A percentile compares a stretch with the other conserved stretches of the same genome.
Evolutionary conservation across 2,888 invertebrate species (phyloP).

Genomic region (Aplocera efformata): DNA sequence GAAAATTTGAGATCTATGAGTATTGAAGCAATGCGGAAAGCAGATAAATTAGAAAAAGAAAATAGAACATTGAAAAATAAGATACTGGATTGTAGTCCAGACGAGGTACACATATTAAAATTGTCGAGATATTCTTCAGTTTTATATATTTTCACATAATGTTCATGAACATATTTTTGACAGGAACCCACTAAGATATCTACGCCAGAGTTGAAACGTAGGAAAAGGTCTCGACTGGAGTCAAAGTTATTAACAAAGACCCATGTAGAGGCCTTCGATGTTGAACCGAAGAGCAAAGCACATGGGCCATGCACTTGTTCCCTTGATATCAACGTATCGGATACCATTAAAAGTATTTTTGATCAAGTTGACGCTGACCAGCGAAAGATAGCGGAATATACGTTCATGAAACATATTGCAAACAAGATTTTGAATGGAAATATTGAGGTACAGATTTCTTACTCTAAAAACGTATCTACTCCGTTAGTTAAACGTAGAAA

Average conservation of each 20-base stretch:
- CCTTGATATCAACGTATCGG: constrained; percentile 60
- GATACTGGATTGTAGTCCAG: constrained; percentile 32
- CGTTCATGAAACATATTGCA: constrained; percentile 65
- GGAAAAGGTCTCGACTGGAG: constrained; percentile 38
- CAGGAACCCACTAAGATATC: constrained; percentile 54
- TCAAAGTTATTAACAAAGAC: constrained; percentile 58
- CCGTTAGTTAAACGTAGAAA: too few relatives aligned
- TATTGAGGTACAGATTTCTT: constrained; percentile 49
- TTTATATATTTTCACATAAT: neutral
- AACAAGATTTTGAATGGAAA: constrained; percentile 56
- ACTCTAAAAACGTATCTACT: constrained; percentile 4
- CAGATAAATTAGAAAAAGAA: constrained; percentile 64
- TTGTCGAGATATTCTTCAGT: constrained; percentile 6
- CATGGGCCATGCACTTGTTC: constrained; percentile 68
- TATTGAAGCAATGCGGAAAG: constrained; percentile 67
- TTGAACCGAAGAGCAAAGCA: constrained; percentile 49
- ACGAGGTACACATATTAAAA: constrained; percentile 44
- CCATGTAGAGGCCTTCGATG: constrained; percentile 58
- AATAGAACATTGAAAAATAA: constrained; percentile 50
- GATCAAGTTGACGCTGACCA: constrained; percentile 69
- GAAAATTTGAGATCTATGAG: constrained; percentile 70
- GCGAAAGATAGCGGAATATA: constrained; percentile 58
- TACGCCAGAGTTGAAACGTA: constrained; percentile 40
- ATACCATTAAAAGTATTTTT: constrained; percentile 68
- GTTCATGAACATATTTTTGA: neutral